These are phyloP conservation scores for Anguilla japonica DNA, from an alignment of 2,113 vertebrate species.

Conservation along the genomic window DNA sequence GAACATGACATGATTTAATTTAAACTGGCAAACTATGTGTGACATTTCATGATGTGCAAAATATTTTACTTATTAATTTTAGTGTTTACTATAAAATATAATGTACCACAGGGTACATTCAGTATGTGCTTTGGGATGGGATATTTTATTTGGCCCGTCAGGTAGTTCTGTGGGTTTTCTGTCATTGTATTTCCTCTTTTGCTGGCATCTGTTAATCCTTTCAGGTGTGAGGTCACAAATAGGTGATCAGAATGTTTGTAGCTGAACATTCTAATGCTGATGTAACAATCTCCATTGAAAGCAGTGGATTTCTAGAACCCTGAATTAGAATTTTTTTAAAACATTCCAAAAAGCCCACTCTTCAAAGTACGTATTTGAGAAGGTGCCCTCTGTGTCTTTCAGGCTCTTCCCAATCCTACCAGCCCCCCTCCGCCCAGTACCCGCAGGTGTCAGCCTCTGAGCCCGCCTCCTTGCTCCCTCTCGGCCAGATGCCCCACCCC, in stretches of 20 bases:
- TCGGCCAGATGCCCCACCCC: slow-evolving; percentile 29
- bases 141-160: neutral
- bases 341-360: no score
- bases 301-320: no score
- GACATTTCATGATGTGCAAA: no score
- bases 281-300: no score
- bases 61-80: no score
- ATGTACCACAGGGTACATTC: neutral
- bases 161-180: neutral
- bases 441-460: slow-evolving; percentile 31
- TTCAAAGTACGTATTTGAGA: neutral
- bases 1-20: no score
- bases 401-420: slow-evolving; percentile 37
- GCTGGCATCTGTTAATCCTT: no score
- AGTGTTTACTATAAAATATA: neutral
- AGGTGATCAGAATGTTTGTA: no score
- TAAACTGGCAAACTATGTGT: no score
- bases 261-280: no score
- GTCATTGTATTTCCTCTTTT: neutral
- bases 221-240: no score
- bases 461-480: slow-evolving; percentile 2
- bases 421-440: slow-evolving; percentile 23
- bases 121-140: neutral
- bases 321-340: no score
- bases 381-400: neutral